These are phyloP conservation scores for Pyrocoelia pectoralis DNA, from an alignment of 2,888 invertebrate species.

Conservation along the genomic window DNA sequence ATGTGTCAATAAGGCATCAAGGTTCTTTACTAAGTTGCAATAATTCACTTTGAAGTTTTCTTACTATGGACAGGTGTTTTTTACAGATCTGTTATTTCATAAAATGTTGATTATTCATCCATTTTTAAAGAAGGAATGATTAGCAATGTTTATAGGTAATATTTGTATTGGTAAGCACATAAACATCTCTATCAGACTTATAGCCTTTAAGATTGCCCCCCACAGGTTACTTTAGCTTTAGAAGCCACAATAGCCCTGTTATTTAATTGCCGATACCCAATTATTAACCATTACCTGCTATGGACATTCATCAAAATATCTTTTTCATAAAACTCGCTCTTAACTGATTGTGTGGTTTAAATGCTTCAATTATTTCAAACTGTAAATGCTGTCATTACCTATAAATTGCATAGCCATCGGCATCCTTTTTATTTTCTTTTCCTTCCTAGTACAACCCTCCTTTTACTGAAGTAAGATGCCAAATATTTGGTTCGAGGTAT, in stretches of 20 bases:
- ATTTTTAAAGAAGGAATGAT: too few species aligned
- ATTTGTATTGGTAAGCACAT: too few species aligned
- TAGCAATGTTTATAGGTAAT: too few species aligned
- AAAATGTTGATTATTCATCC: too few species aligned
- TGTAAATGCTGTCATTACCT: conserved; percentile 28
- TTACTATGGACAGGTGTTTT: too few species aligned
- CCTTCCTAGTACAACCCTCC: neutral
- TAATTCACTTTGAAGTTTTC: too few species aligned
- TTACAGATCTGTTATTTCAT: too few species aligned
- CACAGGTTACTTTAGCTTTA: conserved; percentile 36
- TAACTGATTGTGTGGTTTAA: conserved; percentile 37
- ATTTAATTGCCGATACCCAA: conserved; percentile 42
- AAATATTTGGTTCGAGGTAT: conserved; percentile 11
- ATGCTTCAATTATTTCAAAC: conserved; percentile 35
- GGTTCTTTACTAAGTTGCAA: too few species aligned
- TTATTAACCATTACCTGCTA: conserved; percentile 33
- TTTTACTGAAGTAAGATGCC: conserved; percentile 19
- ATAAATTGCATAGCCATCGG: conserved; percentile 3
- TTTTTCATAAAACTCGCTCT: conserved; percentile 28
- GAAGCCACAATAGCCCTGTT: conserved; percentile 33
- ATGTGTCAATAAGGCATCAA: too few species aligned
- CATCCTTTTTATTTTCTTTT: conserved; percentile 2
- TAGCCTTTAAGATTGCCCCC: conserved; percentile 39
- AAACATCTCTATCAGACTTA: conserved; percentile 41
- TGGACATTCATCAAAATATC: conserved; percentile 36